Base-by-base conservation (phyloP, 2,797 vertebrate genomes). In the Enteromius trimaculatus region DNA sequence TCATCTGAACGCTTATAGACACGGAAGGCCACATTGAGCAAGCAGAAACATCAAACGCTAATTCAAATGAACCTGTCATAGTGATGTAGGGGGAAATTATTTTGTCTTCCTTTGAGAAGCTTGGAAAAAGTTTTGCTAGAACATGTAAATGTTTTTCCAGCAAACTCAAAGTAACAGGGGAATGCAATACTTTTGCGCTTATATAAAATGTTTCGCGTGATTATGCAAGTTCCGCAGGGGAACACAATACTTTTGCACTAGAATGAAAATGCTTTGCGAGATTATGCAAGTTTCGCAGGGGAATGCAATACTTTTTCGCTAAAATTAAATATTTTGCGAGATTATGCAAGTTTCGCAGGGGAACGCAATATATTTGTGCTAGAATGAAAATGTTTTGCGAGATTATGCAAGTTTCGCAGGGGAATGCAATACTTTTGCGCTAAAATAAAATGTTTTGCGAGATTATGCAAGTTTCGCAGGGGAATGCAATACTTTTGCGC, bases 1-100 rank as follows among this genome's bases (percentile, higher is more conserved):
- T 94, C 93, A 94, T 90, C 89, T 86, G 86, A 90, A 93, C 91
- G 89, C 88, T 92, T 91, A 90, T 86, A 88, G 90, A 87, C 89
- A 88, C 17, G 86, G 89, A 62, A 69, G 80, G 68, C 80, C 64
- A 49, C 84, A 83, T 7, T 49, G 69, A 74, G 55, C 70, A 34
- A 0, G 9, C 49, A 34, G 69, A 74, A 64, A 64, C 42, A 39
- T 62, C 69, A 62, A 29, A 23, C 39, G 5, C 29, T 44, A 34
- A 37, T 72, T 49, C 39, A 47, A 39, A 78, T 65, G 17, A 34
- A 31, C 60, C 39, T 62, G 53, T 55, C 53, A 3, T n/a, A 21
- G 3, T 55, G 21, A 55, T 55, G 51, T 19, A 37, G 21, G 21
- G 53, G 53, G 53, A 10, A n/a, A n/a, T 10, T 10, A n/a, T n/a